These are phyloP conservation scores for Phenganax subtilis DNA, from an alignment of 92 coral and sea anemone genomes.

Conservation along the genomic window DNA sequence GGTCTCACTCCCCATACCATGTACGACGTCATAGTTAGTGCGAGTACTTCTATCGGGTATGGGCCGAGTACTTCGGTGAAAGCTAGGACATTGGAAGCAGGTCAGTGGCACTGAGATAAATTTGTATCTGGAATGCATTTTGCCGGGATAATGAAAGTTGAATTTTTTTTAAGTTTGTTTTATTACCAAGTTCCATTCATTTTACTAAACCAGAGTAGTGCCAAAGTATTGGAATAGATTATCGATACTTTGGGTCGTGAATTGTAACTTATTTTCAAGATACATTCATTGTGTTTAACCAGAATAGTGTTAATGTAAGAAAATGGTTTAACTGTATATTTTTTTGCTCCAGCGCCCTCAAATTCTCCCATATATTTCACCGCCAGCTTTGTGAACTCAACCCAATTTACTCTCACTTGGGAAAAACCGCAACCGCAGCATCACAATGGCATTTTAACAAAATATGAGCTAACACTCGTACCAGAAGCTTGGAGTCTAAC, in stretches of 20 bases:
- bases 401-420: slow-evolving; percentile 3
- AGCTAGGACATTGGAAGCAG: slow-evolving; percentile 33
- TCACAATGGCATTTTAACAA: slow-evolving; percentile 21
- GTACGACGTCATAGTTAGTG: slow-evolving; percentile 24
- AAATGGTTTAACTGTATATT: background rate
- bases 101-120: background rate
- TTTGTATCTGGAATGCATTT: no score
- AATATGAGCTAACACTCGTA: background rate
- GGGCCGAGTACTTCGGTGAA: slow-evolving; percentile 1
- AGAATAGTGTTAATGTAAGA: background rate
- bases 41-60: slow-evolving; percentile 18
- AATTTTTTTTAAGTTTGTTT: no score
- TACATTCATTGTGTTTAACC: background rate
- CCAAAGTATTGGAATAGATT: no score
- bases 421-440: background rate
- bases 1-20: slow-evolving; percentile 11
- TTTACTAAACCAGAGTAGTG: no score
- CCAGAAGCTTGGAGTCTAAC: background rate
- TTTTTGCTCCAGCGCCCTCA: slow-evolving; percentile 49
- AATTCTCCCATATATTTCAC: slow-evolving; percentile 41
- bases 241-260: no score
- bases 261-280: no score
- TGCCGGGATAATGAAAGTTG: no score
- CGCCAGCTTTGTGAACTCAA: slow-evolving; percentile 7
- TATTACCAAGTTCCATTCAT: no score